Evolutionary conservation across 1,140 invertebrate genomes (phyloP).

Genomic region (Micrasema longulum): DNA sequence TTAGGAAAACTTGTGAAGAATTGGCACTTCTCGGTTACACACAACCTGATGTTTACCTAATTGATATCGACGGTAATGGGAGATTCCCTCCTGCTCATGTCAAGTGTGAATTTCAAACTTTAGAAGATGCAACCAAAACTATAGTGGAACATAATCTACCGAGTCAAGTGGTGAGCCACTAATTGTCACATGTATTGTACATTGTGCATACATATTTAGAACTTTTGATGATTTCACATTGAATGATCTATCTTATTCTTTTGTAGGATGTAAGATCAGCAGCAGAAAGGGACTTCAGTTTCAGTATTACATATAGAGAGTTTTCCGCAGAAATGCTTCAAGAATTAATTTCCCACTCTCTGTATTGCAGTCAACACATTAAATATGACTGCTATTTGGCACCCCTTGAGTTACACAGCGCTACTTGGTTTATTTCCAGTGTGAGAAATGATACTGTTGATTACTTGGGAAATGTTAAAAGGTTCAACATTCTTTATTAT

Average conservation of each 20-base stretch:
- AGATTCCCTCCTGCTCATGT: conserved; percentile 90
- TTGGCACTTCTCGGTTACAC: conserved; percentile 86
- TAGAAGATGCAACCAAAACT: conserved; percentile 88
- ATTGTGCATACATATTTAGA: neutral
- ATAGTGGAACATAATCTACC: conserved; percentile 93
- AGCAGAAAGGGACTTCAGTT: conserved; percentile 81
- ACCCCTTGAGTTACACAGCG: conserved; percentile 86
- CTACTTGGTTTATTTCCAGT: conserved; percentile 91
- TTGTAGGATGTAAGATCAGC: conserved; percentile 80
- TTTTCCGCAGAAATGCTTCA: conserved; percentile 91
- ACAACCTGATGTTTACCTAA: conserved; percentile 88
- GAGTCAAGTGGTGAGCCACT: conserved; percentile 80
- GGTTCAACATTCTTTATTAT: no score
- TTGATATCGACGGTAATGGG: conserved; percentile 94
- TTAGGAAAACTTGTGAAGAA: conserved; percentile 92
- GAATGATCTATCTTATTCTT: neutral
- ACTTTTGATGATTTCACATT: neutral
- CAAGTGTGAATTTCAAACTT: conserved; percentile 89
- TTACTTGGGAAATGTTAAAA: conserved; percentile 86
- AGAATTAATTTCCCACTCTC: conserved; percentile 87
- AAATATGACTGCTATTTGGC: conserved; percentile 93
- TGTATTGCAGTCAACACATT: conserved; percentile 90
- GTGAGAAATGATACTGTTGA: conserved; percentile 81
- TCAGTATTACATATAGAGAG: conserved; percentile 88
- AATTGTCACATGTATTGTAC: no score